Percentiles rank a stretch among this genome's conserved stretches.
phyloP scores from a whole-genome alignment of 2,888 invertebrate species.

The Aporophyla lueneburgensis region DNA sequence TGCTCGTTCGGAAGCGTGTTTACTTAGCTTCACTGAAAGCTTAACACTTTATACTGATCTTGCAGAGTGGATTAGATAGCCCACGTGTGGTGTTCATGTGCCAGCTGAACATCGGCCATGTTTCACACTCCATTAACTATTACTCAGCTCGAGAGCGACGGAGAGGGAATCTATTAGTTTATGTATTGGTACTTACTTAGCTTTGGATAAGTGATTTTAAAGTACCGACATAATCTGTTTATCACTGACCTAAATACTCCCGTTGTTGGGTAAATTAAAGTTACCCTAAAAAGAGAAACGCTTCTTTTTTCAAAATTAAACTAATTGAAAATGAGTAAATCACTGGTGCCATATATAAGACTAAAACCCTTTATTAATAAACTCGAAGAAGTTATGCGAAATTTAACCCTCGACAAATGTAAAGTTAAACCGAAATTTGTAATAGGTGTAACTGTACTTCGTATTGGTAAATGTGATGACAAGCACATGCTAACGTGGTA shows the following conservation, averaged over 20 bases:
- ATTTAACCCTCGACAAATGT: neutral
- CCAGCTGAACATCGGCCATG: slow-evolving; percentile 19
- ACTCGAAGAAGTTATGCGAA: no score
- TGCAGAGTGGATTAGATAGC: slow-evolving; percentile 17
- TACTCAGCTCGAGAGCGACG: slow-evolving; percentile 22
- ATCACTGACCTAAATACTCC: neutral
- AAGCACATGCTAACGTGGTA: no score
- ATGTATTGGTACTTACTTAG: slow-evolving; percentile 27
- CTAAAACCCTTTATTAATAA: neutral
- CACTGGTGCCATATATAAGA: neutral
- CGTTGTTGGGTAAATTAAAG: neutral
- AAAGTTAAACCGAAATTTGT: neutral
- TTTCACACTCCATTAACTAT: slow-evolving; percentile 52
- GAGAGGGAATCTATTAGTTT: slow-evolving; percentile 10
- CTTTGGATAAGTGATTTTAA: slow-evolving; percentile 1
- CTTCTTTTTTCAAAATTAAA: neutral
- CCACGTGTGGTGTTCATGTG: neutral
- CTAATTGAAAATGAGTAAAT: neutral
- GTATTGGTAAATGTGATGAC: neutral
- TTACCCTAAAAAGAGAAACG: neutral
- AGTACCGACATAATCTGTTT: neutral
- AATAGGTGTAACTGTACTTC: neutral
- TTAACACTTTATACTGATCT: slow-evolving; percentile 7
- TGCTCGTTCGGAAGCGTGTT: slow-evolving; percentile 3
- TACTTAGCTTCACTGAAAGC: slow-evolving; percentile 5